Conservation (phyloP, 2,113 vertebrate species). For the Mustelus asterias region DNA sequence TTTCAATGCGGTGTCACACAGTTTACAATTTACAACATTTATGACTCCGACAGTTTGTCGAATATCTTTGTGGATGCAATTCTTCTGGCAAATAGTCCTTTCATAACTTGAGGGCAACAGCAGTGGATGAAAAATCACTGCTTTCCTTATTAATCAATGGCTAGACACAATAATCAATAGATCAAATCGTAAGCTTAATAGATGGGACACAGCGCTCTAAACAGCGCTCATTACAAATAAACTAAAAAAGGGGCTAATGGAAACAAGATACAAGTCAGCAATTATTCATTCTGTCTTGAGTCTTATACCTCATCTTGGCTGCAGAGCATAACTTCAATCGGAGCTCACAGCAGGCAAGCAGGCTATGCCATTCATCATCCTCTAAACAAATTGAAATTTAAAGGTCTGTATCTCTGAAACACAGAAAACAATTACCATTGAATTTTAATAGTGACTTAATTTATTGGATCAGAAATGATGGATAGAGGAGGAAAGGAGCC, state of each 20-base stretch:
- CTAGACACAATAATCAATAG: conserved; percentile 31
- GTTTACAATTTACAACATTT: not conserved
- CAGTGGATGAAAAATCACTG: not conserved
- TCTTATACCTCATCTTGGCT: not conserved
- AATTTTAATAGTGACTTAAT: conserved; percentile 45
- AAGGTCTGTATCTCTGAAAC: conserved; percentile 46
- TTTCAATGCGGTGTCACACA: not conserved
- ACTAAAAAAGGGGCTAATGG: conserved; percentile 25
- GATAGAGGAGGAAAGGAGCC: conserved; percentile 41
- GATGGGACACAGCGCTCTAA: conserved; percentile 31
- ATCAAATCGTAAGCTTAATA: conserved; percentile 29
- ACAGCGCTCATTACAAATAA: conserved; percentile 30
- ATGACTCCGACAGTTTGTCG: not conserved
- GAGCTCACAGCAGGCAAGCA: not conserved
- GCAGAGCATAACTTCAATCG: conserved; percentile 2
- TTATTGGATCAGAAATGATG: conserved; percentile 49
- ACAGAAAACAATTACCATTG: conserved; percentile 51
- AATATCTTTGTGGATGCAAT: not conserved
- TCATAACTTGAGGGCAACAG: not conserved
- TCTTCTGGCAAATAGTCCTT: not conserved
- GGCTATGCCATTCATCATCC: conserved; percentile 44
- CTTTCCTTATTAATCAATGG: conserved; percentile 30
- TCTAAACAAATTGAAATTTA: conserved; percentile 52
- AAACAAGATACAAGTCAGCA: conserved; percentile 33
- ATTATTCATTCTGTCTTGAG: conserved; percentile 33